phyloP scores from a whole-genome alignment of 2,888 invertebrate species.

The Halictus quadricinctus region DNA sequence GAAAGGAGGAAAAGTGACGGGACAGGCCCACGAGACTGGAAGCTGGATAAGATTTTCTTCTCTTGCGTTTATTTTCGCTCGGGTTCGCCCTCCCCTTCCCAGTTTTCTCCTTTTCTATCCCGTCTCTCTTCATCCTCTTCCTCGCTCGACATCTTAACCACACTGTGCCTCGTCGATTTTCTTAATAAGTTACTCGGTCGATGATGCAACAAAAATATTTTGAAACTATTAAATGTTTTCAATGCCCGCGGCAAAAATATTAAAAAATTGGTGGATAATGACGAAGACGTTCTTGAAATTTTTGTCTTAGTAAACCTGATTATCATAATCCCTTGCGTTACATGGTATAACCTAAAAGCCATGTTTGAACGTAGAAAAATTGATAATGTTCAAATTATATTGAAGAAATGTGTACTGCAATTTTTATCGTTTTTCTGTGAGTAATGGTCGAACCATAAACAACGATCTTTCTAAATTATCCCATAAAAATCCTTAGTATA shows the following conservation, averaged over 20 bases:
- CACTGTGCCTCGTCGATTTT: slow-evolving; percentile 33
- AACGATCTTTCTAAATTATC: background rate
- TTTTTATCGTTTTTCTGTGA: background rate
- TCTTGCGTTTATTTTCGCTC: slow-evolving; percentile 74
- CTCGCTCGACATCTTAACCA: slow-evolving; percentile 31
- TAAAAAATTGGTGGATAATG: background rate
- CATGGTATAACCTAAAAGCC: background rate
- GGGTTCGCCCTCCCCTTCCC: slow-evolving; percentile 49
- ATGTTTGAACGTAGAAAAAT: background rate
- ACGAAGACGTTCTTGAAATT: background rate
- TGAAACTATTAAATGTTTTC: background rate
- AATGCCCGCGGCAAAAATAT: background rate
- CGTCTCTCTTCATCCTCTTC: slow-evolving; percentile 35
- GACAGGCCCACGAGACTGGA: slow-evolving; percentile 72
- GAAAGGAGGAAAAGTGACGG: slow-evolving; percentile 67
- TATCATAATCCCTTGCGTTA: background rate
- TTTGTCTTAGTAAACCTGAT: background rate
- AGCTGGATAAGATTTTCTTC: slow-evolving; percentile 79
- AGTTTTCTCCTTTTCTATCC: slow-evolving; percentile 19
- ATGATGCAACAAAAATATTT: slow-evolving; percentile 6
- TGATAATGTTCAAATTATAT: background rate
- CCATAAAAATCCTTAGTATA: background rate
- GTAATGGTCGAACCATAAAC: background rate
- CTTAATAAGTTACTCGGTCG: slow-evolving; percentile 8
- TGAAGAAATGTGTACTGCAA: background rate